Evolutionary conservation across 2,113 vertebrate species (phyloP), one percentile per base, ranked within the genome.

Genomic region (Hippocampus guttulatus): DNA sequence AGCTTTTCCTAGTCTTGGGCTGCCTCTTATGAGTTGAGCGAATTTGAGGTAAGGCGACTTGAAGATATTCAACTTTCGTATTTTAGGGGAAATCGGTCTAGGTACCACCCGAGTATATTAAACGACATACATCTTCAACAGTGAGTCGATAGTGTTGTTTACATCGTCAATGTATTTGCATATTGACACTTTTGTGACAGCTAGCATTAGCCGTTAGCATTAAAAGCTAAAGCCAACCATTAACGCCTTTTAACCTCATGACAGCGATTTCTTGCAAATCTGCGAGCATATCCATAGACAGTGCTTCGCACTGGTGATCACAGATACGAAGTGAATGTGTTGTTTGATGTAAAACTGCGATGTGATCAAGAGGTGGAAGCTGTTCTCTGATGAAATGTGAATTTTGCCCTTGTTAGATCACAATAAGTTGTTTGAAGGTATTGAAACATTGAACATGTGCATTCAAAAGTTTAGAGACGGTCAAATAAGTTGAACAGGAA

Each of bases 21-120:
- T 51, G 5, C 47, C 41, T 86, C 82, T 60, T 81, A 87, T 87
- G 86, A 88, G 79, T 87, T 88, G 75, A 87, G 70, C 20, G 11
- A 40, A 73, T 71, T 61, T 21, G 83, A 78, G 87, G 85, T 88
- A 87, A 78, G 52, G 2, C 3, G 11, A 40, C 49, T 66, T 64
- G 30, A 52, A 54, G 0, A 27, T 2, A 20, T 18, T 6, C 40
- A 75, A 62, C 57, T 25, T 21, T 0, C 23, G 9, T 23, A 1
- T 74, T 12, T 66, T 1, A 20, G 2, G 18, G 49, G 18, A 68
- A 72, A 74, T 8, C 11, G 1, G 45, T 18, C 6, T 8, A 1
- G 9, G 16, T 18, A 16, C 4, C 0, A 51, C 23, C 1, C 15
- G 12, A 47, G 0, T 21, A 20, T 54, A 12, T 67, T 66, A 1